Percentiles rank a stretch among this genome's conserved stretches.
Conservation (phyloP, 92 coral and sea anemone genomes). For the Phymanthus crucifer region DNA sequence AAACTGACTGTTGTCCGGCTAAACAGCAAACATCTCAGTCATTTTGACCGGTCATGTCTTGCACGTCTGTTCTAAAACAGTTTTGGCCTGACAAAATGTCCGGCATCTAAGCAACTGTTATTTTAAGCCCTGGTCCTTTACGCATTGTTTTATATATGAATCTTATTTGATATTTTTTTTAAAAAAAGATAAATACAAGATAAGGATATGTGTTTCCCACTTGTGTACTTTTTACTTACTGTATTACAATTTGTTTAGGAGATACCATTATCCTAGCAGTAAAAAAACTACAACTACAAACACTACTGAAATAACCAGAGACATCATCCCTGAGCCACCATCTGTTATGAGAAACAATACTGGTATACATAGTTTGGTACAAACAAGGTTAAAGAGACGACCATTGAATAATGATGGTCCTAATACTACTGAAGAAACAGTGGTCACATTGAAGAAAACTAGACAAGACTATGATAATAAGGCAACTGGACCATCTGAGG, state of each 20-base stretch:
- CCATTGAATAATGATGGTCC: constrained; percentile 8
- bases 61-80: too few species aligned
- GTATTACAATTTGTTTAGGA: neutral
- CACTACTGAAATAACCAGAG: constrained; percentile 10
- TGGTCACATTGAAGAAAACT: neutral
- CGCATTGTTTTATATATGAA: too few species aligned
- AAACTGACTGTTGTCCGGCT: too few species aligned
- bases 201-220: neutral
- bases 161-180: too few species aligned
- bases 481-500: neutral
- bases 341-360: constrained; percentile 7
- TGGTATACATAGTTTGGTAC: constrained; percentile 19
- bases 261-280: constrained; percentile 18
- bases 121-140: too few species aligned
- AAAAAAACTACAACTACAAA: neutral
- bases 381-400: constrained; percentile 18
- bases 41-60: too few species aligned
- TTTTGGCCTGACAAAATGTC: too few species aligned
- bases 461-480: neutral
- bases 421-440: neutral
- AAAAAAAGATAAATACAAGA: too few species aligned
- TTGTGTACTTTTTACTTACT: neutral
- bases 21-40: too few species aligned
- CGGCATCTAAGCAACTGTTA: too few species aligned
- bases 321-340: constrained; percentile 3